A percentile compares a stretch with the other conserved stretches of the same genome.
These are phyloP conservation scores for Lottia gigantea DNA, from an alignment of 2,888 invertebrate species.

Conservation along the genomic window DNA sequence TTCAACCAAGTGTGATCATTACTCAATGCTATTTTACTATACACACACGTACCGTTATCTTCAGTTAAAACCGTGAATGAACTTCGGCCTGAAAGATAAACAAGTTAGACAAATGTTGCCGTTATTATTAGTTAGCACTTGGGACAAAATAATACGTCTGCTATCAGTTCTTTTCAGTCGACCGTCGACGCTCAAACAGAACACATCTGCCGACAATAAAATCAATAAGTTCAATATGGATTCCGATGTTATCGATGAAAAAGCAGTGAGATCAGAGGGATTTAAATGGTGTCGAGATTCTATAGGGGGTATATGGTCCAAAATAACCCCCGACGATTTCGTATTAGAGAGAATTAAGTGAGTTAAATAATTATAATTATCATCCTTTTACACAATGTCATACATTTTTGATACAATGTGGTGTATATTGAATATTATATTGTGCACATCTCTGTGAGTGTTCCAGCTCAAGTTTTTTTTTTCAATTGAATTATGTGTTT, in stretches of 20 bases:
- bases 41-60: too few species aligned
- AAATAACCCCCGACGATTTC: conserved; percentile 34
- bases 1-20: too few species aligned
- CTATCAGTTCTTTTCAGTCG: conserved; percentile 18
- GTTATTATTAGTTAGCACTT: conserved; percentile 20
- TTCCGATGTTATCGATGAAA: conserved; percentile 22
- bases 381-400: too few species aligned
- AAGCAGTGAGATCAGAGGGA: conserved; percentile 28
- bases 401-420: too few species aligned
- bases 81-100: too few species aligned
- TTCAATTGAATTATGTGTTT: too few species aligned
- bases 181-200: neutral
- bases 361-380: neutral
- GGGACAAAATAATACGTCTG: conserved; percentile 23
- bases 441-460: too few species aligned
- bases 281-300: conserved; percentile 50
- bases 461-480: too few species aligned
- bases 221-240: conserved; percentile 16
- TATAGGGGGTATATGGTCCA: conserved; percentile 50
- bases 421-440: too few species aligned
- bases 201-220: conserved; percentile 3
- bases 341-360: neutral
- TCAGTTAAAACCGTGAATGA: too few species aligned
- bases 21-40: too few species aligned
- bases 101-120: conserved; percentile 17